Evolutionary conservation across 1,140 invertebrate genomes (phyloP).

Genomic region (Delia radicum): DNA sequence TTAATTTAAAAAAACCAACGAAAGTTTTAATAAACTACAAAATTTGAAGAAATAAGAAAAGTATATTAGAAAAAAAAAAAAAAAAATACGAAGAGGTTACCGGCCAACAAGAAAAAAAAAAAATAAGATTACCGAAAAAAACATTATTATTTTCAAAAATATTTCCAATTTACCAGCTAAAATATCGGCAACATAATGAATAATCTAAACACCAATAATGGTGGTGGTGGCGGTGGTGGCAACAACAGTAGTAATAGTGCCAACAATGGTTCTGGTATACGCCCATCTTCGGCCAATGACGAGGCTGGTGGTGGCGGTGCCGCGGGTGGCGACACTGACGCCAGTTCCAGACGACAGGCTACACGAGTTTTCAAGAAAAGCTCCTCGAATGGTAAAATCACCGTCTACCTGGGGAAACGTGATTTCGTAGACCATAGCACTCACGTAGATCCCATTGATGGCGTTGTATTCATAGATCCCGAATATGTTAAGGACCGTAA

Average conservation of each 20-base stretch:
- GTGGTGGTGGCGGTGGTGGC: neutral
- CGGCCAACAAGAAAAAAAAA: neutral
- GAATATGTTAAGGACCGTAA: slow-evolving; percentile 95
- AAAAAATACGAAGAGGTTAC: neutral
- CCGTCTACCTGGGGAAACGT: slow-evolving; percentile 94
- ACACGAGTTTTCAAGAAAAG: slow-evolving; percentile 90
- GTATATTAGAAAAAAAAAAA: neutral
- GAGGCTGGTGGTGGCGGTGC: slow-evolving; percentile 20
- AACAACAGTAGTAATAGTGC: neutral
- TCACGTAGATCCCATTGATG: slow-evolving; percentile 96
- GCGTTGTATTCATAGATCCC: slow-evolving; percentile 96
- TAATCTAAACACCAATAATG: slow-evolving; percentile 2
- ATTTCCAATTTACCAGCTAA: neutral
- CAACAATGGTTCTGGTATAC: neutral
- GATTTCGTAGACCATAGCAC: slow-evolving; percentile 97
- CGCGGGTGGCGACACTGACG: slow-evolving; percentile 56
- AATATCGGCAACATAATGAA: slow-evolving; percentile 12
- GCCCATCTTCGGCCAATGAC: slow-evolving; percentile 22
- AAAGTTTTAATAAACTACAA: neutral
- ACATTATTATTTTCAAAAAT: neutral
- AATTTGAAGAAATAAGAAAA: neutral
- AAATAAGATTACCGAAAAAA: neutral
- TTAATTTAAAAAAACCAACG: neutral
- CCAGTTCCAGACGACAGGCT: slow-evolving; percentile 58
- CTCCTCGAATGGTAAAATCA: slow-evolving; percentile 94